These are phyloP conservation scores for Lampropteryx suffumata DNA, from an alignment of 2,888 invertebrate genomes.

Conservation along the genomic window DNA sequence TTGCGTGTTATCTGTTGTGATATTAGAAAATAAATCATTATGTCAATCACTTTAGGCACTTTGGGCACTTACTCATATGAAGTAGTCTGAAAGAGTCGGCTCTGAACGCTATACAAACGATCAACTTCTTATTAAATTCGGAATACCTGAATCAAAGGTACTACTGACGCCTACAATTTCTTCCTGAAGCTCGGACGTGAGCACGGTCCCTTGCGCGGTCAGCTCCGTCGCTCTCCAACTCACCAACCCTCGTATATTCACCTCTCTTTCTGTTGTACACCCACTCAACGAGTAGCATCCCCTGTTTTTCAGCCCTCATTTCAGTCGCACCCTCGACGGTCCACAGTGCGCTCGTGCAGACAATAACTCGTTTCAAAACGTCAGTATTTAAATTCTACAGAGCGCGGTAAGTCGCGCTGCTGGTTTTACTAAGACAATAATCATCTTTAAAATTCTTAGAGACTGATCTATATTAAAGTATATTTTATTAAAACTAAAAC, in stretches of 20 bases:
- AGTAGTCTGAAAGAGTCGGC: too few species aligned
- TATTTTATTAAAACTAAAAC: not conserved
- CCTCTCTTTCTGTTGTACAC: conserved; percentile 57
- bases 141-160: conserved; percentile 67
- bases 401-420: not conserved
- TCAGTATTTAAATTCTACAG: not conserved
- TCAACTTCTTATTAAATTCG: conserved; percentile 59
- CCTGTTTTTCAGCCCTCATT: conserved; percentile 66
- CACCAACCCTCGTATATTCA: conserved; percentile 21
- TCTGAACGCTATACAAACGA: too few species aligned
- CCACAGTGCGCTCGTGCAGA: conserved; percentile 38
- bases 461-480: conserved; percentile 11
- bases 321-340: conserved; percentile 61
- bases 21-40: too few species aligned
- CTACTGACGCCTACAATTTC: conserved; percentile 72
- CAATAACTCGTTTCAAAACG: not conserved
- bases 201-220: conserved; percentile 51
- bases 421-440: conserved; percentile 20
- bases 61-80: too few species aligned
- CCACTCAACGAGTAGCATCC: conserved; percentile 64
- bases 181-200: conserved; percentile 59
- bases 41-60: too few species aligned
- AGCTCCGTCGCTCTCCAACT: conserved; percentile 40
- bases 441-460: conserved; percentile 7
- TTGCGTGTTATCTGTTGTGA: too few species aligned